Percentiles rank a stretch among this genome's conserved stretches.
Conservation (phyloP, 1,140 invertebrate species). For the Subanguina moxae region DNA sequence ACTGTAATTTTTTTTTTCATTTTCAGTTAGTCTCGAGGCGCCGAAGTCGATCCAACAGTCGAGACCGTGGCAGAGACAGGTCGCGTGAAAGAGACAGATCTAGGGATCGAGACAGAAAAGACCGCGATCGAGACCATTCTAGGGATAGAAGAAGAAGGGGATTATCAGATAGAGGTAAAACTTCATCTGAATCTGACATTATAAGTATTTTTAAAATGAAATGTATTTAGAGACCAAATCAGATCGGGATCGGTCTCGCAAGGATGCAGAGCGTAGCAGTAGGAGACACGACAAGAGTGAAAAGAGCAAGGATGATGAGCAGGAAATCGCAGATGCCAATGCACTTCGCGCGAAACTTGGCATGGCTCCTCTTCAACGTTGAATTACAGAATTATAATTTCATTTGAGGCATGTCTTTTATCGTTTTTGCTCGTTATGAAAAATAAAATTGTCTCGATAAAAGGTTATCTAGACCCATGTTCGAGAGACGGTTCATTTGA, state of each 20-base stretch:
- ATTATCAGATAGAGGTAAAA: background rate
- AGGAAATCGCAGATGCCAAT: conserved; percentile 64
- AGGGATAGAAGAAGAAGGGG: background rate
- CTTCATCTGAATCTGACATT: background rate
- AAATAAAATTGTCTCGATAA: no score
- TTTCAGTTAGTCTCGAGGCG: conserved; percentile 28
- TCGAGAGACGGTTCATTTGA: no score
- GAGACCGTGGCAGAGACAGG: conserved; percentile 29
- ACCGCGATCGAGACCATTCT: conserved; percentile 1
- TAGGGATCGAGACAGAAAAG: background rate
- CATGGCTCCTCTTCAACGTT: conserved; percentile 61
- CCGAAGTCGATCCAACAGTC: conserved; percentile 31
- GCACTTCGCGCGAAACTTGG: conserved; percentile 64
- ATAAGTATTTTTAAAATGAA: no score
- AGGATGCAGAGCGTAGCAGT: conserved; percentile 23
- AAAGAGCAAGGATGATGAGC: conserved; percentile 45
- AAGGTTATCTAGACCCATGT: no score
- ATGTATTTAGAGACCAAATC: background rate
- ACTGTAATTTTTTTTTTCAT: conserved; percentile 26
- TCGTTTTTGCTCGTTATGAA: no score
- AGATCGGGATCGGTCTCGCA: conserved; percentile 4
- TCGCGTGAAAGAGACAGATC: conserved; percentile 14
- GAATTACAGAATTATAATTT: conserved; percentile 5
- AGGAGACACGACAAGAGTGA: background rate
- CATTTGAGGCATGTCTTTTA: background rate